A percentile compares a stretch with the other conserved stretches of the same genome.
Evolutionary conservation across 2,888 invertebrate species (phyloP).

Genomic region (Ormia ochracea): DNA sequence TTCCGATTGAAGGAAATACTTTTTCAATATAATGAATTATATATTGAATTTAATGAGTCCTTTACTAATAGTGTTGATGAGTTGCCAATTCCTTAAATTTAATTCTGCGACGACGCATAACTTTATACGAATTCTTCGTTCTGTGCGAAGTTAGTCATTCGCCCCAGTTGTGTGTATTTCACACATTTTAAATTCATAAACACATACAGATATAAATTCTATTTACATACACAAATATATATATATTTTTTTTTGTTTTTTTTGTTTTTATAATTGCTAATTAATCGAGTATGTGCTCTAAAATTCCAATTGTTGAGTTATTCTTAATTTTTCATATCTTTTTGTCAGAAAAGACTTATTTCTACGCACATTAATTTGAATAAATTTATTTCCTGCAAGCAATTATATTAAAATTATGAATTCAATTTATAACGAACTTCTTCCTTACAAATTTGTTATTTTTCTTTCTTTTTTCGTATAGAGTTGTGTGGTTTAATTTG

Average conservation of each 20-base stretch:
- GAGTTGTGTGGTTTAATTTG: neutral
- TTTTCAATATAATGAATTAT: too few species aligned
- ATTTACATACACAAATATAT: too few species aligned
- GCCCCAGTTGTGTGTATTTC: too few species aligned
- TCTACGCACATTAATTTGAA: slow-evolving; percentile 1
- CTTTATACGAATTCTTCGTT: too few species aligned
- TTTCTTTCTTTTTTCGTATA: neutral
- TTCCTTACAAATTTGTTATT: neutral
- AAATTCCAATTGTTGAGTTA: slow-evolving; percentile 16
- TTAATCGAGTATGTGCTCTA: neutral
- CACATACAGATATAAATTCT: too few species aligned
- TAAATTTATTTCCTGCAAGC: slow-evolving; percentile 26
- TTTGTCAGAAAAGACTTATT: neutral
- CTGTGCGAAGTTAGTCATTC: too few species aligned
- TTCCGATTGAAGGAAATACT: too few species aligned
- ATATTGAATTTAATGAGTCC: too few species aligned
- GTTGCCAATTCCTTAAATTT: too few species aligned
- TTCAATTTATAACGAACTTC: slow-evolving; percentile 34
- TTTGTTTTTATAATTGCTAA: slow-evolving; percentile 19
- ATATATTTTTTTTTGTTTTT: neutral
- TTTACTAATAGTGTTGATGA: too few species aligned
- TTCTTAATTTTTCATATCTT: neutral
- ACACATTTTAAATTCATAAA: too few species aligned
- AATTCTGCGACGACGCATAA: too few species aligned
- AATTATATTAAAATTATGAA: slow-evolving; percentile 48